These are phyloP conservation scores for Protonibea diacanthus DNA, from an alignment of 2,797 vertebrate genomes.

Conservation along the genomic window DNA sequence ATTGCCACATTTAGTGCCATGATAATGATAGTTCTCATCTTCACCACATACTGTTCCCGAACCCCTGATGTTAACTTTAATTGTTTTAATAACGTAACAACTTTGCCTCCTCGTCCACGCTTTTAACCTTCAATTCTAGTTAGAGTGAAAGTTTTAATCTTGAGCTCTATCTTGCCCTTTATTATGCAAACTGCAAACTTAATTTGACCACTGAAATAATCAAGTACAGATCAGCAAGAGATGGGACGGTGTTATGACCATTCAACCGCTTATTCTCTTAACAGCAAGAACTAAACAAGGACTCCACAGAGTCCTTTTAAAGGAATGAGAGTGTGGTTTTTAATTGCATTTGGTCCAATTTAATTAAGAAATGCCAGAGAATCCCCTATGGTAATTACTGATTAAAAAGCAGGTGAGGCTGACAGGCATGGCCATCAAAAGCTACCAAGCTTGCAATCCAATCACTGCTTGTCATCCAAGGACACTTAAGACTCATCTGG, in stretches of 20 bases:
- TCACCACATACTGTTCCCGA: conserved; percentile 5
- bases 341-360: conserved; percentile 85
- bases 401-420: conserved; percentile 84
- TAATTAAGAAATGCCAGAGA: conserved; percentile 84
- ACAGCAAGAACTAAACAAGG: conserved; percentile 78
- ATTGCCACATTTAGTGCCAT: conserved; percentile 22
- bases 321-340: conserved; percentile 81
- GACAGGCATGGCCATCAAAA: conserved; percentile 82
- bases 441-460: conserved; percentile 83
- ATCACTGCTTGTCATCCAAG: conserved; percentile 84
- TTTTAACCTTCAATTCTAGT: conserved; percentile 49
- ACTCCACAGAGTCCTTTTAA: conserved; percentile 78
- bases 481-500: conserved; percentile 82
- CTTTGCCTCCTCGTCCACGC: not conserved
- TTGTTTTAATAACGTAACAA: conserved; percentile 44
- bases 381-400: conserved; percentile 84
- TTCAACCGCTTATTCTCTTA: conserved; percentile 77
- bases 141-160: conserved; percentile 41
- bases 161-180: conserved; percentile 50
- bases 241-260: conserved; percentile 66
- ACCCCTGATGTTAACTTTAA: conserved; percentile 22
- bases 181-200: conserved; percentile 66
- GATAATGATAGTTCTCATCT: conserved; percentile 17
- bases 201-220: conserved; percentile 74
- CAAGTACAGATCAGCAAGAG: conserved; percentile 70